These are phyloP conservation scores for Andrena haemorrhoa DNA, from an alignment of 2,888 invertebrate species.

Conservation along the genomic window DNA sequence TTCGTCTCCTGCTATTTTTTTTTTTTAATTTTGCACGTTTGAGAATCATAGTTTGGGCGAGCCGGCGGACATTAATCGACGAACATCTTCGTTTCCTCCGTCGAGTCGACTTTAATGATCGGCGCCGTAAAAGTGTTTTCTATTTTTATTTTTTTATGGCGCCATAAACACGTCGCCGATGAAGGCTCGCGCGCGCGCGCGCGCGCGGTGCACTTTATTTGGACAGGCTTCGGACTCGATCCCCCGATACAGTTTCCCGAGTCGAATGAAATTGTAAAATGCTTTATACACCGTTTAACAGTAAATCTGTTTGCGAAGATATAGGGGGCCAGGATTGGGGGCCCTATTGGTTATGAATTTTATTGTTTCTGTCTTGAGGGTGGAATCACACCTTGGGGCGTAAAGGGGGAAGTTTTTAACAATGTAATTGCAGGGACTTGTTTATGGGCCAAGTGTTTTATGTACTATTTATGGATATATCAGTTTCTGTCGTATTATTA, in stretches of 20 bases:
- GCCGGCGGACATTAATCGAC: conserved; percentile 78
- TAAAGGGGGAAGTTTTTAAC: background rate
- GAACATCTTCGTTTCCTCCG: conserved; percentile 76
- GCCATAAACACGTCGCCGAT: conserved; percentile 74
- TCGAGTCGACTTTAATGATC: conserved; percentile 81
- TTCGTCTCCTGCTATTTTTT: background rate
- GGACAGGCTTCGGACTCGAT: conserved; percentile 24
- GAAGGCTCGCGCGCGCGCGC: conserved; percentile 53
- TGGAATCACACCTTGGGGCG: too few relatives aligned
- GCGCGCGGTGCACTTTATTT: conserved; percentile 56
- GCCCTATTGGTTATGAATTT: background rate
- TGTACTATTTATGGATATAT: background rate
- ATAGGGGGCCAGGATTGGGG: background rate
- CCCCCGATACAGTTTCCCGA: conserved; percentile 14
- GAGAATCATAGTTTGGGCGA: conserved; percentile 52
- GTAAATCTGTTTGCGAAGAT: conserved; percentile 6
- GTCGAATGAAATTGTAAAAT: conserved; percentile 15
- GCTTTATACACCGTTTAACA: background rate
- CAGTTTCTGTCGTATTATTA: background rate
- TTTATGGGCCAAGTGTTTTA: background rate
- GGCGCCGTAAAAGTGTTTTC: conserved; percentile 81
- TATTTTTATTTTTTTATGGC: conserved; percentile 81
- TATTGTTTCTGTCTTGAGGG: background rate
- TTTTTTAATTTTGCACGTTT: conserved; percentile 15
- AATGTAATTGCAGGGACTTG: background rate